Conservation (phyloP, 1,140 invertebrate species). For the Calycopis cecrops region DNA sequence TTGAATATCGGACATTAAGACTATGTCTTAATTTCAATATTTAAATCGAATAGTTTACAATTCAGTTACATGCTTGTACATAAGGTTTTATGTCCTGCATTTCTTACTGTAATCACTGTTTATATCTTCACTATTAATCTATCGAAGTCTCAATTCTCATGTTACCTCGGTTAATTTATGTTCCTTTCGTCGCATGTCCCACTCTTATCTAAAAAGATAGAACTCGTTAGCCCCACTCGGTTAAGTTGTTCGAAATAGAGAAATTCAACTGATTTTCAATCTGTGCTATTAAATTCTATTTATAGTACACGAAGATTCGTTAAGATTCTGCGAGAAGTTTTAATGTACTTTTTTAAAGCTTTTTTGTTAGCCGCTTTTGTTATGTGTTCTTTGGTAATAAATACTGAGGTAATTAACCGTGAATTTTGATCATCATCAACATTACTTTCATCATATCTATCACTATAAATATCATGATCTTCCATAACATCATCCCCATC, state of each 20-base stretch:
- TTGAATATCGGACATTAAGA: too few relatives aligned
- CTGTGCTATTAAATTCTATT: slow-evolving; percentile 12
- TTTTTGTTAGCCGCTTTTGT: not conserved
- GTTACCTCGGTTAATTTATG: slow-evolving; percentile 10
- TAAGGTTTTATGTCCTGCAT: slow-evolving; percentile 2
- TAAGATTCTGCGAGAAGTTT: slow-evolving; percentile 5
- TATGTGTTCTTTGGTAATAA: not conserved
- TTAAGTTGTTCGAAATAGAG: slow-evolving; percentile 15
- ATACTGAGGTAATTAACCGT: too few relatives aligned
- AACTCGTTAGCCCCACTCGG: slow-evolving; percentile 6
- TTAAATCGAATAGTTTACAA: not conserved
- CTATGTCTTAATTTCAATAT: too few relatives aligned
- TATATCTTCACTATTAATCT: not conserved
- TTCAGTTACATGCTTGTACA: not conserved
- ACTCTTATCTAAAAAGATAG: slow-evolving; percentile 3
- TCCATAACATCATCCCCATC: too few relatives aligned
- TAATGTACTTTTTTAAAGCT: slow-evolving; percentile 1
- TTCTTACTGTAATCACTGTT: not conserved
- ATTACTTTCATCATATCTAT: too few relatives aligned
- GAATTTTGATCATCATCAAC: too few relatives aligned
- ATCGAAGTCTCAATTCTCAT: slow-evolving; percentile 3
- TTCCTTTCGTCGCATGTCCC: slow-evolving; percentile 7
- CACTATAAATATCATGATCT: too few relatives aligned
- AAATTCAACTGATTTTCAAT: slow-evolving; percentile 14
- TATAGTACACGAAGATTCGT: slow-evolving; percentile 11